Percentiles rank a stretch among this genome's conserved stretches.
Evolutionary conservation across 1,140 invertebrate genomes (phyloP).

Genomic region (Drosophila trapezifrons): DNA sequence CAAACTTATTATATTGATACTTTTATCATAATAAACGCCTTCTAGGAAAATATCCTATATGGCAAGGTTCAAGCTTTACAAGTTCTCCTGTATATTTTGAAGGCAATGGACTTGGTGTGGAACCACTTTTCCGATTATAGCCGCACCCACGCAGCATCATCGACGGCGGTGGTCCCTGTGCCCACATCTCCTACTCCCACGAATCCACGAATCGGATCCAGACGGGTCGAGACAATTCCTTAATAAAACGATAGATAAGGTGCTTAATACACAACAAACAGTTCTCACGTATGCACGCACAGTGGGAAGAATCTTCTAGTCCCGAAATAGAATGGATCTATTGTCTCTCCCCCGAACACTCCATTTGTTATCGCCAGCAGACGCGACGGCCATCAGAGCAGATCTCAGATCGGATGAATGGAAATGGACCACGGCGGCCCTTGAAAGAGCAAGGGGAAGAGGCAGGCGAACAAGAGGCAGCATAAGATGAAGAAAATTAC

Average conservation of each 20-base stretch:
- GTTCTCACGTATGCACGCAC: conserved; percentile 62
- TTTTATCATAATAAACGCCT: too few species aligned
- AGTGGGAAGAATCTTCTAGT: conserved; percentile 24
- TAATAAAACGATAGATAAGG: conserved; percentile 71
- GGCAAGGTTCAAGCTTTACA: background rate
- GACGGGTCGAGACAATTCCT: conserved; percentile 58
- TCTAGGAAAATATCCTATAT: background rate
- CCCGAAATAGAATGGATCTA: conserved; percentile 38
- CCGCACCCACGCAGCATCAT: conserved; percentile 26
- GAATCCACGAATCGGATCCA: conserved; percentile 30
- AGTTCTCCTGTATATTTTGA: conserved; percentile 4
- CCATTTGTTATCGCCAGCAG: conserved; percentile 62
- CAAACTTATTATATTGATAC: too few species aligned
- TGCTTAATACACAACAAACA: conserved; percentile 70
- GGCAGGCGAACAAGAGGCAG: conserved; percentile 25
- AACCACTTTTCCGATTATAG: conserved; percentile 21
- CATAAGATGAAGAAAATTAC: conserved; percentile 71
- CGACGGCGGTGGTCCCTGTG: conserved; percentile 32
- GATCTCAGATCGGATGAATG: conserved; percentile 56
- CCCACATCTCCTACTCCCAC: conserved; percentile 43
- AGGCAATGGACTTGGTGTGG: conserved; percentile 9
- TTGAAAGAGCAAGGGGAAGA: conserved; percentile 49
- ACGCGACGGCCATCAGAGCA: conserved; percentile 68
- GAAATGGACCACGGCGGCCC: conserved; percentile 60
- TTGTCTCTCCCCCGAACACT: conserved; percentile 44